Percentiles rank a stretch among this genome's conserved stretches.
Evolutionary conservation across 1,140 invertebrate genomes (phyloP).

Genomic region (Calliopsis andreniformis): DNA sequence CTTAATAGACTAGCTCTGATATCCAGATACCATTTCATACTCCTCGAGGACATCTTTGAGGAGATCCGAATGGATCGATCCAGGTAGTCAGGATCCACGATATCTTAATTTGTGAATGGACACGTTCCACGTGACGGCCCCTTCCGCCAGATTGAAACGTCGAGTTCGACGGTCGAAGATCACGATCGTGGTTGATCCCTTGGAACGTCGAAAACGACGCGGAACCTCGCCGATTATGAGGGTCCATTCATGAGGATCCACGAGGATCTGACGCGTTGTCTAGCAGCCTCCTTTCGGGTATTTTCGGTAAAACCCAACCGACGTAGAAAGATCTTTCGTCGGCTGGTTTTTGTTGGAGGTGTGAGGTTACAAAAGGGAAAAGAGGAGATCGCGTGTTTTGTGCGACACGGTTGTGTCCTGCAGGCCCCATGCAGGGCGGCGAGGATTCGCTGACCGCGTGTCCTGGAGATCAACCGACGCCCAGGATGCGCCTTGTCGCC

Average conservation of each 20-base stretch:
- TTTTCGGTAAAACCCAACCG: conserved; percentile 65
- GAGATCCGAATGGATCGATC: conserved; percentile 6
- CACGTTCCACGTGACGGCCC: conserved; percentile 57
- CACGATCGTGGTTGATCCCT: conserved; percentile 61
- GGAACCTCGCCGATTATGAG: conserved; percentile 75
- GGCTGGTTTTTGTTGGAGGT: conserved; percentile 75
- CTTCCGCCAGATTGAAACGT: conserved; percentile 6
- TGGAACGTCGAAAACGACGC: conserved; percentile 50
- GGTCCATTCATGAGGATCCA: conserved; percentile 57
- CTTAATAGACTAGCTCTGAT: neutral
- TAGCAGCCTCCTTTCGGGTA: conserved; percentile 55
- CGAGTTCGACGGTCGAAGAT: conserved; percentile 54
- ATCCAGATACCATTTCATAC: neutral
- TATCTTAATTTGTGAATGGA: conserved; percentile 70
- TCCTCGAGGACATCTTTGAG: neutral
- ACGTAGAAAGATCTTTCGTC: conserved; percentile 66
- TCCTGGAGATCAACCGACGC: conserved; percentile 34
- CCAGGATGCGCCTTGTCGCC: conserved; percentile 6
- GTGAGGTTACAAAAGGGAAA: conserved; percentile 77
- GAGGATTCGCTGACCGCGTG: conserved; percentile 40
- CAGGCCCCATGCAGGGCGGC: conserved; percentile 31
- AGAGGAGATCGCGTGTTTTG: conserved; percentile 72
- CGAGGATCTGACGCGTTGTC: conserved; percentile 52
- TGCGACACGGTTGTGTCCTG: conserved; percentile 45
- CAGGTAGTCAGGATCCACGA: conserved; percentile 1